Evolutionary conservation across 92 coral and sea anemone species (phyloP), one percentile per base, ranked within the genome.

Genomic region (Meandrina meandrites): DNA sequence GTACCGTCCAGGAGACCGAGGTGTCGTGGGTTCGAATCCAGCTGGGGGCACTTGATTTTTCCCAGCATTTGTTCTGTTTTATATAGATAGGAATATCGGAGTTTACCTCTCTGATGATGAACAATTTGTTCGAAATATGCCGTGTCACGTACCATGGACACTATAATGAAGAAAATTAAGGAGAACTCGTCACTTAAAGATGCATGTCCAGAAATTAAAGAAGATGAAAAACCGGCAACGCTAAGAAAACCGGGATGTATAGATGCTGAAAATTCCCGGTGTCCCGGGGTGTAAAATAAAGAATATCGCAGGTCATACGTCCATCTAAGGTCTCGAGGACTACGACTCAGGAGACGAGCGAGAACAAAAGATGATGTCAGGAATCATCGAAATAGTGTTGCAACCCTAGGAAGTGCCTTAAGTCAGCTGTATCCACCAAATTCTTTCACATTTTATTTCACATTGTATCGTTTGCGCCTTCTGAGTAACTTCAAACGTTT

Each of bases 21-120:
- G n/a, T n/a, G n/a, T n/a, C n/a, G n/a, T n/a, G n/a, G n/a, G n/a
- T n/a, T n/a, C n/a, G n/a, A n/a, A n/a, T n/a, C n/a, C n/a, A n/a
- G n/a, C n/a, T n/a, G n/a, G n/a, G n/a, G n/a, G n/a, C n/a, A n/a
- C n/a, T n/a, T n/a, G n/a, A n/a, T n/a, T n/a, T n/a, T n/a, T n/a
- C n/a, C n/a, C n/a, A n/a, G n/a, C n/a, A n/a, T n/a, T n/a, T n/a
- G n/a, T n/a, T n/a, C n/a, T n/a, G n/a, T n/a, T n/a, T n/a, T n/a
- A n/a, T n/a, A n/a, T n/a, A n/a, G n/a, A n/a, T n/a, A n/a, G n/a
- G n/a, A n/a, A n/a, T n/a, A n/a, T n/a, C n/a, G n/a, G n/a, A n/a
- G n/a, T 90, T 70, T 90, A 81, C 58, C 81, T 79, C 15, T 76
- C 90, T 10, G 87, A 73, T 1, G 80, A 86, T 24, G 92, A 90